Percentiles rank a stretch among this genome's conserved stretches.
These are phyloP conservation scores for Tricholaema leucomelas DNA, from an alignment of 2,113 vertebrate genomes.

Conservation along the genomic window DNA sequence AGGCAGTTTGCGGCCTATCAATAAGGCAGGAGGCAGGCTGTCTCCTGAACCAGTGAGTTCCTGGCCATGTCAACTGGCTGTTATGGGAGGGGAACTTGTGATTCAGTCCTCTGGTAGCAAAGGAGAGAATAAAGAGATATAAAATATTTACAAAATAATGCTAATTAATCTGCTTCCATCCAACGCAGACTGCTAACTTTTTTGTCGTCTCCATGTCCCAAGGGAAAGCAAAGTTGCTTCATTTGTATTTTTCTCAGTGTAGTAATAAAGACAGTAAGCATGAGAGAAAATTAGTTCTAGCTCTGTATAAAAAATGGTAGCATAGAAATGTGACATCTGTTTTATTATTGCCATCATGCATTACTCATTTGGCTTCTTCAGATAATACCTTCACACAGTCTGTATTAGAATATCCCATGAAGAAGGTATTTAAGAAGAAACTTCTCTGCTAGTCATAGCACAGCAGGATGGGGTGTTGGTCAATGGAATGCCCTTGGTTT, in stretches of 20 bases:
- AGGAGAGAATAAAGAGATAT: background rate
- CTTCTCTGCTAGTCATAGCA: constrained; percentile 7
- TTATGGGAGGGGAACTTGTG: background rate
- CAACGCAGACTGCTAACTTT: background rate
- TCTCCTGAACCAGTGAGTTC: background rate
- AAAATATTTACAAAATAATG: background rate
- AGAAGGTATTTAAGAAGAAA: constrained; percentile 36
- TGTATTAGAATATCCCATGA: background rate
- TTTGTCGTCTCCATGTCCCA: background rate
- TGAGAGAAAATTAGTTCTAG: background rate
- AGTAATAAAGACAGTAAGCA: background rate
- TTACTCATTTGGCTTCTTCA: background rate
- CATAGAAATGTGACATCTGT: background rate
- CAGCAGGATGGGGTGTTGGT: constrained; percentile 30
- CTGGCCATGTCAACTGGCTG: background rate
- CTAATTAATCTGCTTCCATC: background rate
- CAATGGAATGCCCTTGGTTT: constrained; percentile 15
- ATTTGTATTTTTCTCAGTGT: background rate
- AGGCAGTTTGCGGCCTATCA: background rate
- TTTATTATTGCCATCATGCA: background rate
- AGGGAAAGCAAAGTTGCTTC: background rate
- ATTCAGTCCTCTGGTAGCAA: constrained; percentile 14
- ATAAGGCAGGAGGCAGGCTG: background rate
- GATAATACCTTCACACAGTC: background rate
- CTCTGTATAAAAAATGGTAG: background rate